These are phyloP conservation scores for Numenius phaeopus DNA, from an alignment of 2,797 vertebrate genomes.

Conservation along the genomic window DNA sequence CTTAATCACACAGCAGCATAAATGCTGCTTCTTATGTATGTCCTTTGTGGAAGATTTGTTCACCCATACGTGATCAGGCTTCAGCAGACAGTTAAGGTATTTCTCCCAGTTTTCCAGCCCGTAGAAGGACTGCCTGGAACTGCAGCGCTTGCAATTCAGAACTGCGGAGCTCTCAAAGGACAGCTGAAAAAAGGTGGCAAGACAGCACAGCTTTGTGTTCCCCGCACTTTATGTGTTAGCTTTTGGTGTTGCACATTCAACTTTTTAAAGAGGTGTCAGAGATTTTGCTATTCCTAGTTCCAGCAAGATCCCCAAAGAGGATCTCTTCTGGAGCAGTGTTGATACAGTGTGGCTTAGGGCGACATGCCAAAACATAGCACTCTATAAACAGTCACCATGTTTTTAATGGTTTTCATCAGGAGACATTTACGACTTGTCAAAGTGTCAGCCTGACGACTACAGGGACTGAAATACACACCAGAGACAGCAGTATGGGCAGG, in stretches of 20 bases:
- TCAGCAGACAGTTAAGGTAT: neutral
- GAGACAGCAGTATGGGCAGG: neutral
- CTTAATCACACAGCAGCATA: neutral
- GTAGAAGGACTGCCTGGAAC: neutral
- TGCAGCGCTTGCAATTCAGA: neutral
- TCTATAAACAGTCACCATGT: neutral
- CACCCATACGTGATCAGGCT: rapidly evolving
- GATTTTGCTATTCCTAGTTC: conserved; percentile 20
- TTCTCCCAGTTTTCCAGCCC: neutral
- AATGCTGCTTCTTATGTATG: neutral
- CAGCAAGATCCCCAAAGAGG: neutral
- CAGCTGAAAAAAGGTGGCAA: conserved; percentile 14
- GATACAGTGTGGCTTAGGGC: neutral
- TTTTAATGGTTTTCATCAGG: conserved; percentile 38
- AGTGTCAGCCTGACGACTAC: neutral
- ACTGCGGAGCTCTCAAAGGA: neutral
- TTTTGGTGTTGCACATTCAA: neutral
- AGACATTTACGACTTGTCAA: neutral
- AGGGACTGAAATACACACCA: neutral
- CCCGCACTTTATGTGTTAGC: neutral
- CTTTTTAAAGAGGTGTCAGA: neutral
- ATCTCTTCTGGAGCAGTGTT: neutral
- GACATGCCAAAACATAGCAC: neutral
- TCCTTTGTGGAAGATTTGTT: neutral
- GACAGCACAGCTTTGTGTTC: conserved; percentile 38